phyloP scores from a whole-genome alignment of 2,113 vertebrate genomes.

The Danionella cerebrum region DNA sequence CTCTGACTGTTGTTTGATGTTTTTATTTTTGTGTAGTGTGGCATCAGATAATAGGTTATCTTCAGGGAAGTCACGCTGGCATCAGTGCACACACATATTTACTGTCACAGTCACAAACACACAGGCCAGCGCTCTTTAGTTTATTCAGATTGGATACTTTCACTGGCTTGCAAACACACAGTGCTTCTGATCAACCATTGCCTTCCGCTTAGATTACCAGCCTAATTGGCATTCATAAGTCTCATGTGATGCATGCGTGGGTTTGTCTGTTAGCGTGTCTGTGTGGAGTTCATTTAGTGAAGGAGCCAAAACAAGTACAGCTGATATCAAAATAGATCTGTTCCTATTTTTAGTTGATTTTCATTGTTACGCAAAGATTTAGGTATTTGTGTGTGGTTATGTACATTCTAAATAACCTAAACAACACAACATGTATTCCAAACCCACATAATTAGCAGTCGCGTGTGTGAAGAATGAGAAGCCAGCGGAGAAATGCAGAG shows the following conservation, averaged over 20 bases:
- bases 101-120: slow-evolving; percentile 22
- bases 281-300: no score
- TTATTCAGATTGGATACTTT: slow-evolving; percentile 46
- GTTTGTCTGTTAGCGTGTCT: neutral
- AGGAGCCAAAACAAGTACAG: neutral
- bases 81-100: slow-evolving; percentile 14
- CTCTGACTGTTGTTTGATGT: slow-evolving; percentile 15
- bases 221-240: slow-evolving; percentile 17
- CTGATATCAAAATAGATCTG: neutral
- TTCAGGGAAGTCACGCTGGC: slow-evolving; percentile 24
- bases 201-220: slow-evolving; percentile 4
- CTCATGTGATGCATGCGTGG: neutral
- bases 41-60: slow-evolving; percentile 6
- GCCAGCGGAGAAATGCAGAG: no score
- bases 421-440: no score
- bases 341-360: no score
- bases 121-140: slow-evolving; percentile 40
- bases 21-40: neutral
- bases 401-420: no score
- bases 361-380: no score
- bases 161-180: slow-evolving; percentile 23
- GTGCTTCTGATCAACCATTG: neutral
- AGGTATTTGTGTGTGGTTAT: no score
- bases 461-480: no score
- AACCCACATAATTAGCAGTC: no score